These are phyloP conservation scores for Daktulosphaira vitifoliae DNA, from an alignment of 1,140 invertebrate species.

Conservation along the genomic window DNA sequence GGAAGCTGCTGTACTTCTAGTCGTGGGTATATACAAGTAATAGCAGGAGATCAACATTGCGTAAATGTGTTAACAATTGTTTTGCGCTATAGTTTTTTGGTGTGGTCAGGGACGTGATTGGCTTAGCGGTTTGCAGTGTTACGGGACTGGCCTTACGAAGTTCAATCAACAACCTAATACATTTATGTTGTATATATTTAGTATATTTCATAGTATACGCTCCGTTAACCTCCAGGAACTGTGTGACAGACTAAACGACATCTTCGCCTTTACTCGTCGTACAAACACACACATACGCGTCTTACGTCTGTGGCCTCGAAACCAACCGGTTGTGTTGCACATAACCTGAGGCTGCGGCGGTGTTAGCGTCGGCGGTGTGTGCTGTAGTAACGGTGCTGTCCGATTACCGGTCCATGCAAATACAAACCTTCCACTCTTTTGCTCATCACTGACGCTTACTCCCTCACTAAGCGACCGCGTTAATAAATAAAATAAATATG, in stretches of 20 bases:
- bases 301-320: constrained; percentile 29
- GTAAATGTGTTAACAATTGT: not conserved
- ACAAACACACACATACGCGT: too few relatives aligned
- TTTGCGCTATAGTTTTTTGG: too few relatives aligned
- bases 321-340: constrained; percentile 27
- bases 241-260: constrained; percentile 25
- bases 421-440: too few relatives aligned
- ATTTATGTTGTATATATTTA: too few relatives aligned
- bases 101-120: constrained; percentile 3
- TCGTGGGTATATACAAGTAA: too few relatives aligned
- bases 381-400: constrained; percentile 13
- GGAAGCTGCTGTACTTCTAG: too few relatives aligned
- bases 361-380: not conserved
- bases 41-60: not conserved
- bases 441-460: too few relatives aligned
- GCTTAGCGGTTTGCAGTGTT: not conserved
- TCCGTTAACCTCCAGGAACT: constrained; percentile 10
- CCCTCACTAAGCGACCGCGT: too few relatives aligned
- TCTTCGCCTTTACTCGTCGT: constrained; percentile 2
- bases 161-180: too few relatives aligned
- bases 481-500: too few relatives aligned
- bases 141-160: too few relatives aligned
- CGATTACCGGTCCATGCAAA: constrained; percentile 26
- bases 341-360: constrained; percentile 7
- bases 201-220: not conserved